phyloP scores from a whole-genome alignment of 2,888 invertebrate species.

The Ceramica pisi region DNA sequence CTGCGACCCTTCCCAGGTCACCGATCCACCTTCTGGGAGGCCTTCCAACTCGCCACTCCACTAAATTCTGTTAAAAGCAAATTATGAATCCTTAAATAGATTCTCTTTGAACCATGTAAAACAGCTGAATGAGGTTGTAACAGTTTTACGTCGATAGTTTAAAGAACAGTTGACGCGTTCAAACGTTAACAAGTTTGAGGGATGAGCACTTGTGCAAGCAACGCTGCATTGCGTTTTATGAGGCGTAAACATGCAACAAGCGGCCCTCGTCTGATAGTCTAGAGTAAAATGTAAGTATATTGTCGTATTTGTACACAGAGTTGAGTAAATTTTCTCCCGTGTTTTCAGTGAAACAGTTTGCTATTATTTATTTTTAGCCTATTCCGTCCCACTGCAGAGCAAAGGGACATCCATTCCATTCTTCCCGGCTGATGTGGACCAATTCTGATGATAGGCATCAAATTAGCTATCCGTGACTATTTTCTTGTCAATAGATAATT shows the following conservation, averaged over 20 bases:
- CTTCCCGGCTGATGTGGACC: too few species aligned
- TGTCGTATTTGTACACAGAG: conserved; percentile 17
- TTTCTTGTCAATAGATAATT: too few species aligned
- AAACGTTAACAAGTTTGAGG: conserved; percentile 46
- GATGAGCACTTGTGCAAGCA: conserved; percentile 24
- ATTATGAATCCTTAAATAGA: not conserved
- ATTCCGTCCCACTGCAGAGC: too few species aligned
- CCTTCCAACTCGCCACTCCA: too few species aligned
- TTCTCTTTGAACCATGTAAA: not conserved
- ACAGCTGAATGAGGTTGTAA: conserved; percentile 17
- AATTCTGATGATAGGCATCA: too few species aligned
- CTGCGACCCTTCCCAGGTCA: too few species aligned
- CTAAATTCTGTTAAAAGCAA: not conserved
- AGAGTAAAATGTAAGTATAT: conserved; percentile 25
- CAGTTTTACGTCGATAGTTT: conserved; percentile 15
- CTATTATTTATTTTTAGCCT: not conserved
- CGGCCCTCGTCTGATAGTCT: conserved; percentile 30
- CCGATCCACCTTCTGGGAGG: too few species aligned
- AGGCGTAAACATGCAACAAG: conserved; percentile 51
- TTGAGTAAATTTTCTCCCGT: not conserved
- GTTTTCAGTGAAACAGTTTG: not conserved
- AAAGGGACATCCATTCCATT: too few species aligned
- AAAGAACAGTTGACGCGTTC: conserved; percentile 32
- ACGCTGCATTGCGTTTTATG: conserved; percentile 52
- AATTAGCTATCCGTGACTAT: too few species aligned